Base-by-base conservation (phyloP, 2,113 vertebrate species). In the Crypturellus undulatus region DNA sequence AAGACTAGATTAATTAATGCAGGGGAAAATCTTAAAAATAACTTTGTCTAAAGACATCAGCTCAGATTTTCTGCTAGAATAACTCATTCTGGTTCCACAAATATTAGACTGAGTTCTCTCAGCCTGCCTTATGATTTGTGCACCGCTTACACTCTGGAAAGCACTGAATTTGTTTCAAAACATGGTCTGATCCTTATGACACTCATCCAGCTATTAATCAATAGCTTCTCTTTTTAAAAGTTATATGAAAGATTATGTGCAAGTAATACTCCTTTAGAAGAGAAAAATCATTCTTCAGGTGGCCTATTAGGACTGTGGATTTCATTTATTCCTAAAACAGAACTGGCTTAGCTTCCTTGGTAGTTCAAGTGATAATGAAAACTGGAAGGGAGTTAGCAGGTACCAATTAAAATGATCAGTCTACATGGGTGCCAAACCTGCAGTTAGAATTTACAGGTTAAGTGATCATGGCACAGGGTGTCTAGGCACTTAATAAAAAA, bases 401-500 rank as follows among this genome's bases (percentile, higher is more conserved):
- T 71, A 26, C 77, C 40, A 81, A 58, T 79, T 87, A 71, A 30
- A 93, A 93, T 49, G 34, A 64, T 36, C 79, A 68, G 14, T 76
- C 58, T 91, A 47, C 80, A 76, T 43, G 77, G 17, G 34, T 54
- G 65, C 21, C 58, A 90, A 87, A 89, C 80, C 34, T 71, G 72
- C 91, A 83, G n/a, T 71, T 96, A 43, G 60, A 86, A 87, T 95
- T 90, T 92, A 40, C 77, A 81, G 80, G 62, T 92, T 84, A 93
- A 89, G 47, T 81, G 73, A 81, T 86, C 52, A 81, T 22, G 83
- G 28, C 62, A 36, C 43, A 68, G 43, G 86, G 92, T 90, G 87
- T 62, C 52, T 87, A 38, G 20, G 65, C 92, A 64, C 42, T 86
- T 88, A 81, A 81, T 71, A 80, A 80, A 90, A 59, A 67, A 51